Evolutionary conservation across 2,888 invertebrate species (phyloP), one percentile per base, ranked within the genome.

Genomic region (Onthophagus sagittarius): DNA sequence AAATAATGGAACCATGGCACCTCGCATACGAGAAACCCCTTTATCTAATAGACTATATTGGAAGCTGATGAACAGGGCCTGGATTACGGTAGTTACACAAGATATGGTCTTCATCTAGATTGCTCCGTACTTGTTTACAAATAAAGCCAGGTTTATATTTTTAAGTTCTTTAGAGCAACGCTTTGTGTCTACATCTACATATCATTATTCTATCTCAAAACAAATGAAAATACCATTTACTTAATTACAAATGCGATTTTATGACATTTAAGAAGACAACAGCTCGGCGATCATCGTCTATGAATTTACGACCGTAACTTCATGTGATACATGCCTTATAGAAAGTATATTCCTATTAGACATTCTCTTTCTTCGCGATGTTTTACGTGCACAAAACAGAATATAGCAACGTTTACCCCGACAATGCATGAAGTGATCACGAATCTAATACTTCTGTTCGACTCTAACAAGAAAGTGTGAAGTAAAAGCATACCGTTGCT

Each of bases 1-100:
- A 63, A 69, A 69, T 72, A 72, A 72, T 73, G 63, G 69, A 67
- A 73, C 71, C 67, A 62, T 62, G 32, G 71, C 15, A 62, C 71
- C 32, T 67, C 32, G 71, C 65, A 72, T 72, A 53, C 39, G 39
- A 11, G 39, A 3, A 23, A 1, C 23, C 23, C 39, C 67, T 62
- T 67, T 72, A 65, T 72, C n/a, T 31, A 62, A 72, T 4, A 7
- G 39, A 1, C 39, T 11, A 53, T 11, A 65, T 14, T 65, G 23
- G n/a, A 72, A 31, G 62, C 39, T 53, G 39, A 53, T 7, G 39
- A 53, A 53, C 4, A 53, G 39, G 6, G 39, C 1, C 39, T 53
- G 39, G 39, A 53, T 53, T 53, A 53, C 39, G 39, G 39, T 53
- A 53, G 39, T 53, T 53, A 53, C 39, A 53, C 39, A 11, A 53